Conservation (phyloP, 2,797 vertebrate species). For the Bufotes viridis region DNA sequence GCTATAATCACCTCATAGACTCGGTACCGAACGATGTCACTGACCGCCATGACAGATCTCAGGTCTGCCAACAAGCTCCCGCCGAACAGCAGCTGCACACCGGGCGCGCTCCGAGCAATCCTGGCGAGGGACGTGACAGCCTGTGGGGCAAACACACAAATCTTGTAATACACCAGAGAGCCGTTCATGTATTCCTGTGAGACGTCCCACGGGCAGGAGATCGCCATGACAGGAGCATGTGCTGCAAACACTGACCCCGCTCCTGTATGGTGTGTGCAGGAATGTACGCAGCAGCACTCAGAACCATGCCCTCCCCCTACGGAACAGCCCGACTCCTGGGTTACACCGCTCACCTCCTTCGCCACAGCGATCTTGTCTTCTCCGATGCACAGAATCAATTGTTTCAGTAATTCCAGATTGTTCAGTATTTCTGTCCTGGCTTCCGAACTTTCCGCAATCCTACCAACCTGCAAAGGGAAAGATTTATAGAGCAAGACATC, state of each 20-base stretch:
- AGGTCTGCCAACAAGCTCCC: constrained; percentile 82
- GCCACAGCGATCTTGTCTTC: constrained; percentile 88
- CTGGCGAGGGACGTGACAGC: constrained; percentile 81
- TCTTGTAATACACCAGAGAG: too few species aligned
- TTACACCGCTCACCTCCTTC: constrained; percentile 80
- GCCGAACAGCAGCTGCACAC: constrained; percentile 87
- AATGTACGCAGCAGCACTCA: too few species aligned
- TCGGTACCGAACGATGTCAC: constrained; percentile 88
- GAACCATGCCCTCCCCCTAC: too few species aligned
- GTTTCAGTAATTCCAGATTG: constrained; percentile 78
- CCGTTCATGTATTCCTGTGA: too few species aligned
- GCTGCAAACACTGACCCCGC: too few species aligned
- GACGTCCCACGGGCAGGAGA: too few species aligned
- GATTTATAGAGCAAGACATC: not conserved
- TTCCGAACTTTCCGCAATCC: constrained; percentile 82
- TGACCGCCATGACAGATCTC: constrained; percentile 87
- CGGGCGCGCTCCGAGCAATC: constrained; percentile 81
- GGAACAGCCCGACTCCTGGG: too few species aligned
- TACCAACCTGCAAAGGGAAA: constrained; percentile 78
- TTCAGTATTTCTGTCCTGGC: constrained; percentile 82
- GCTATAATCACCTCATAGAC: constrained; percentile 86
- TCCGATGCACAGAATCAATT: constrained; percentile 83
- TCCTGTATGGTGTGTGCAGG: too few species aligned
- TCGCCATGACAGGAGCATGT: too few species aligned
- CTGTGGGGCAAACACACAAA: constrained; percentile 36